Base-by-base conservation (phyloP, 2,797 vertebrate species). In the Rhynchonycteris naso region DNA sequence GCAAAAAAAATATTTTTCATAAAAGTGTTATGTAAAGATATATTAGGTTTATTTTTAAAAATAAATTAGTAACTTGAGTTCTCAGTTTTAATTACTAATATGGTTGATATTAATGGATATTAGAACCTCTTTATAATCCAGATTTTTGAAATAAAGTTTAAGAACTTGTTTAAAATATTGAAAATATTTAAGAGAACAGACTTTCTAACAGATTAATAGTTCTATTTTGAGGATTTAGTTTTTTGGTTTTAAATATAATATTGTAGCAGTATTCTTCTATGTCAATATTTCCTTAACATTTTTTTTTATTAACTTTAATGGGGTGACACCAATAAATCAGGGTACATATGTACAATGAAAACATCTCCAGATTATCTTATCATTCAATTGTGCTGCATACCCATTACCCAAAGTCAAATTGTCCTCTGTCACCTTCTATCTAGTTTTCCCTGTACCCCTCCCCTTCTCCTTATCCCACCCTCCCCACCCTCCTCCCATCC, bases 241-340 rank as follows among this genome's bases (percentile, higher is more conserved):
- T 89, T 89, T 94, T 65, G 18, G 52, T 66, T 54, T 92, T 85
- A 63, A 79, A 79, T 63, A 38, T 79, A 89, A 74, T 85, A 79
- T 72, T 79, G 66, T 38, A 65, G 12, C 43, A 21, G 52, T 82
- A 69, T 14, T 66, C 61, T 75, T 89, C 56, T 88, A 12, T 33
- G 52, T 59, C 58, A 58, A 12, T 59, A 35, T 72, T 93, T 91
- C 71, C 61, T 43, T 83, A 79, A 79, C 38, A 79, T 83, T 30
- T 11, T 84, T 83, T n/a, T n/a, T n/a, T n/a, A n/a, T n/a, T n/a
- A n/a, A n/a, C n/a, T n/a, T n/a, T n/a, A n/a, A n/a, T n/a, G n/a
- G n/a, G n/a, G n/a, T n/a, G n/a, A n/a, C n/a, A n/a, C n/a, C n/a
- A n/a, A n/a, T n/a, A n/a, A n/a, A n/a, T n/a, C n/a, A n/a, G n/a